Conservation (phyloP, 1,140 invertebrate species). For the Heliconius nattereri region DNA sequence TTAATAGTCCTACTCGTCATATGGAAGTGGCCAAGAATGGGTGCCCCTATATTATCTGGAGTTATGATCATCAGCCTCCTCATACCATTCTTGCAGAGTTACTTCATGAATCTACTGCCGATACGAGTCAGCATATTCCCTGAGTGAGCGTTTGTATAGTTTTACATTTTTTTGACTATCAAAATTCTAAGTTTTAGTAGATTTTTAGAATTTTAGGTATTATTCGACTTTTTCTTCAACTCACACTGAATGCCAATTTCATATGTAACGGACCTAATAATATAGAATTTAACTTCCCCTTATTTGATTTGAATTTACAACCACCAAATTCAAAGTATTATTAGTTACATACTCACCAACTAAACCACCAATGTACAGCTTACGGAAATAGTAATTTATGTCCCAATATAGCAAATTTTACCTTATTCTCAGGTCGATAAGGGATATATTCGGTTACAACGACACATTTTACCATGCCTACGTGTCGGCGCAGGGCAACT, state of each 20-base stretch:
- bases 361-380: background rate
- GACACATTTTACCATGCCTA: conserved; percentile 74
- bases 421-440: conserved; percentile 62
- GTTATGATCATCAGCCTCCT: conserved; percentile 70
- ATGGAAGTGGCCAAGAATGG: conserved; percentile 67
- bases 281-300: background rate
- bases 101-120: conserved; percentile 72
- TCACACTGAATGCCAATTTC: too few relatives aligned
- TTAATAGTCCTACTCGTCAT: conserved; percentile 68
- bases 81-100: conserved; percentile 73
- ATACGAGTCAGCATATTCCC: conserved; percentile 72
- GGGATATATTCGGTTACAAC: conserved; percentile 74
- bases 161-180: too few relatives aligned
- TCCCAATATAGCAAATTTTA: background rate
- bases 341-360: background rate
- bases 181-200: too few relatives aligned
- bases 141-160: conserved; percentile 53
- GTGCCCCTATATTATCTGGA: conserved; percentile 56
- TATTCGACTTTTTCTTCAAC: too few relatives aligned
- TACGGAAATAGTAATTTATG: background rate
- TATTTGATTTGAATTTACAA: background rate
- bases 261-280: too few relatives aligned
- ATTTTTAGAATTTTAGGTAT: too few relatives aligned
- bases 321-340: background rate
- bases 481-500: conserved; percentile 75